Evolutionary conservation across 2,797 vertebrate species (phyloP).

Genomic region (Fundulus diaphanus): DNA sequence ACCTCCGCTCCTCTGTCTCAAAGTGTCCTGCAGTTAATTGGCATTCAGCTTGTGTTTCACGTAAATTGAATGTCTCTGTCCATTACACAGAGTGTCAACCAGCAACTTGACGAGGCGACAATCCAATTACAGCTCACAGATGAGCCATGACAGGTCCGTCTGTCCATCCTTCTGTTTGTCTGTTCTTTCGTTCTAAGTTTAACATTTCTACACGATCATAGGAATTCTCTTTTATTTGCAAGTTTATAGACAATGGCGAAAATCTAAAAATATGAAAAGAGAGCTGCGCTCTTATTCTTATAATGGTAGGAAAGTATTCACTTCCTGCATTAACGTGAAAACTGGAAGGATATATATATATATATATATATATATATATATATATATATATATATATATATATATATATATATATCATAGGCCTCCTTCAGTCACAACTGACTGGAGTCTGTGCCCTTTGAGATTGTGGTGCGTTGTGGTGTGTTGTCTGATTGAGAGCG

Average conservation of each 20-base stretch:
- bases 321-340: neutral
- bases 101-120: conserved; percentile 53
- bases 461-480: no score
- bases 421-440: no score
- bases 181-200: conserved; percentile 22
- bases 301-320: no score
- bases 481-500: no score
- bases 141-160: conserved; percentile 24
- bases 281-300: neutral
- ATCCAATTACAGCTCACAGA: conserved; percentile 59
- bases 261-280: neutral
- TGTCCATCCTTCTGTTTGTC: neutral
- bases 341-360: neutral
- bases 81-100: conserved; percentile 57
- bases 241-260: neutral
- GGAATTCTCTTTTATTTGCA: neutral
- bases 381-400: no score
- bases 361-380: no score
- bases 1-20: neutral
- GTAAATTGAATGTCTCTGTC: conserved; percentile 66
- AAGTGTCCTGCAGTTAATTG: conserved; percentile 37
- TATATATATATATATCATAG: no score
- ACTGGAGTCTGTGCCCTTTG: no score
- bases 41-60: conserved; percentile 45
- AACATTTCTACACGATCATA: conserved; percentile 14